A percentile compares a stretch with the other conserved stretches of the same genome.
phyloP scores from a whole-genome alignment of 2,888 invertebrate genomes.

The Crocallis elinguaria region DNA sequence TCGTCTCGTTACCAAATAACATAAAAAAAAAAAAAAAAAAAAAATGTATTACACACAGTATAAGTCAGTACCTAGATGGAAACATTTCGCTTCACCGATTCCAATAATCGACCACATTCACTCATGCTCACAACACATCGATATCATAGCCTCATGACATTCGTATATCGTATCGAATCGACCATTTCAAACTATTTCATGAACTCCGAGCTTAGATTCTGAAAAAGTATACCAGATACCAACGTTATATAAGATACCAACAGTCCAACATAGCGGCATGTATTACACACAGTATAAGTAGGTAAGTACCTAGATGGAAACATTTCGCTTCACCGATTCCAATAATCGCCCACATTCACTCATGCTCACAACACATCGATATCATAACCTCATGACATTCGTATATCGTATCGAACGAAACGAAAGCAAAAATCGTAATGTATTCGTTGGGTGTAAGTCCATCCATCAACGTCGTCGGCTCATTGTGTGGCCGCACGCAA shows the following conservation, averaged over 20 bases:
- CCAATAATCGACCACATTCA: slow-evolving; percentile 35
- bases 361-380: slow-evolving; percentile 64
- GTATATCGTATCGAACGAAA: slow-evolving; percentile 81
- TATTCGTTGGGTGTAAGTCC: slow-evolving; percentile 69
- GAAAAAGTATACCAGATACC: too few species aligned
- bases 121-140: slow-evolving; percentile 57
- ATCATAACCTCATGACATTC: slow-evolving; percentile 84
- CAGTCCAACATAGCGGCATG: not conserved
- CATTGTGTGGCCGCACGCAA: slow-evolving; percentile 84
- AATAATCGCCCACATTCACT: slow-evolving; percentile 34
- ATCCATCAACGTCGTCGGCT: slow-evolving; percentile 81
- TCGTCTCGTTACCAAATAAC: too few species aligned
- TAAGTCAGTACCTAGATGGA: too few species aligned
- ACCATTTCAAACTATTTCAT: too few species aligned
- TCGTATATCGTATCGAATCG: slow-evolving; percentile 82
- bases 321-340: slow-evolving; percentile 31
- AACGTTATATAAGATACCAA: not conserved
- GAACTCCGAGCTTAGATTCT: too few species aligned
- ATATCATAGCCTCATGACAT: slow-evolving; percentile 84
- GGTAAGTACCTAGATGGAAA: slow-evolving; percentile 1
- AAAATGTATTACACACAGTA: too few species aligned
- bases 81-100: slow-evolving; percentile 30
- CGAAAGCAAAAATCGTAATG: slow-evolving; percentile 85
- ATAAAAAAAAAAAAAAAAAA: too few species aligned
- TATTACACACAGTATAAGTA: not conserved